These are phyloP conservation scores for Psittacula echo DNA, from an alignment of 2,797 vertebrate species.

Conservation along the genomic window DNA sequence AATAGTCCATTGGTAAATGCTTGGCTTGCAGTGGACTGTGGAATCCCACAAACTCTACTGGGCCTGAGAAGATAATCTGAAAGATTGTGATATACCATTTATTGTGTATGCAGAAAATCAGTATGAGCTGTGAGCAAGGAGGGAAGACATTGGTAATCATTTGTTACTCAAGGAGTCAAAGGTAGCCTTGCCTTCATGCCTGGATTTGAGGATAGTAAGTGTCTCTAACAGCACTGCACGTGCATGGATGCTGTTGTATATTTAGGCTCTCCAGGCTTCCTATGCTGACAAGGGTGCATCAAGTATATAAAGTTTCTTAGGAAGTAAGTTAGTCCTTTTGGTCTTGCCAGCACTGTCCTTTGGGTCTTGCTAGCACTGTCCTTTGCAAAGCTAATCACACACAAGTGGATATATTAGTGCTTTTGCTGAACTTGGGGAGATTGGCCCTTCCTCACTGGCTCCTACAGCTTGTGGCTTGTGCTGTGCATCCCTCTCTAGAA, in stretches of 20 bases:
- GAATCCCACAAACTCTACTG: not conserved
- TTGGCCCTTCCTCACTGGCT: not conserved
- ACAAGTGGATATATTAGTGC: fast-evolving
- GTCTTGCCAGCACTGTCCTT: no score
- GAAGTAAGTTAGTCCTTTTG: not conserved
- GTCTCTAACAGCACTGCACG: not conserved
- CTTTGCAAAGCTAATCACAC: not conserved
- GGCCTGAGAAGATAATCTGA: not conserved
- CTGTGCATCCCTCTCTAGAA: not conserved
- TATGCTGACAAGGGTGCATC: not conserved
- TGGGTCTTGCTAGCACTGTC: not conserved
- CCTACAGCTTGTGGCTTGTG: not conserved
- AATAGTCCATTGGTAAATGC: not conserved
- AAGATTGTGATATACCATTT: not conserved
- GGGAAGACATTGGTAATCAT: not conserved
- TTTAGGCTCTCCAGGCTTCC: not conserved
- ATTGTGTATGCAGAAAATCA: not conserved
- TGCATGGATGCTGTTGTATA: fast-evolving
- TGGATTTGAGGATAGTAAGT: not conserved
- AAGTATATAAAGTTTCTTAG: not conserved
- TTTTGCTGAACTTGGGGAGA: not conserved
- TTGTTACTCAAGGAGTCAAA: not conserved
- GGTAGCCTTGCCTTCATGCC: not conserved
- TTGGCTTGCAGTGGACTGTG: not conserved
- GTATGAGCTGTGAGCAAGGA: not conserved